Evolutionary conservation across 2,797 vertebrate species (phyloP).

Genomic region (Podargus strigoides): DNA sequence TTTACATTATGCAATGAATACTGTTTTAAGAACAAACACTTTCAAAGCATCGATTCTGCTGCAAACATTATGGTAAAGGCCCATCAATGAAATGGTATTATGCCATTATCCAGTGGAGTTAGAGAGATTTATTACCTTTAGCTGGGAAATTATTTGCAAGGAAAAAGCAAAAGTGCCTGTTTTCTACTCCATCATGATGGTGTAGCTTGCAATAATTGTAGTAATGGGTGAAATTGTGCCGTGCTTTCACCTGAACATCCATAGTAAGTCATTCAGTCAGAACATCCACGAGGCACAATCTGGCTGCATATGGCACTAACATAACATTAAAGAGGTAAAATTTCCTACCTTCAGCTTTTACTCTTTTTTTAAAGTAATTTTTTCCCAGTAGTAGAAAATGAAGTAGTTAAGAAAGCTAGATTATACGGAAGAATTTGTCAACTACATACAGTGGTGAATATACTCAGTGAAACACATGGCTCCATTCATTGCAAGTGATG

Average conservation of each 20-base stretch:
- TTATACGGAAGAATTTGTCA: background rate
- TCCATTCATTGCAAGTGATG: constrained; percentile 4
- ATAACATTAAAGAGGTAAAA: background rate
- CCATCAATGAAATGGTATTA: background rate
- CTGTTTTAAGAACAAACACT: background rate
- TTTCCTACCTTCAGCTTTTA: background rate
- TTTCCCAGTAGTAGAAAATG: background rate
- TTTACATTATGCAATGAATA: background rate
- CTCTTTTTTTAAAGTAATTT: background rate
- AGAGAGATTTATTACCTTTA: background rate
- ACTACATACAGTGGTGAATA: background rate
- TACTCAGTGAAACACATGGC: background rate
- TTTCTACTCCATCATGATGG: background rate
- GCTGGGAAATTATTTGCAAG: background rate
- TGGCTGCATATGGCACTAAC: background rate
- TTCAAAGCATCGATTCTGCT: background rate
- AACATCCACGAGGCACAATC: background rate
- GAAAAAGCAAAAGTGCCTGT: background rate
- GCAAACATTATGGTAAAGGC: background rate
- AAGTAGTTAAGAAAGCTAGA: background rate
- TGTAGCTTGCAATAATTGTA: background rate
- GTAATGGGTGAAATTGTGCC: background rate
- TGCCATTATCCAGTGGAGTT: background rate
- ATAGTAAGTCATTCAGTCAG: background rate
- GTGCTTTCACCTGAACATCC: background rate